Conservation (phyloP, 1,140 invertebrate genomes). For the Frieseomelitta varia region DNA sequence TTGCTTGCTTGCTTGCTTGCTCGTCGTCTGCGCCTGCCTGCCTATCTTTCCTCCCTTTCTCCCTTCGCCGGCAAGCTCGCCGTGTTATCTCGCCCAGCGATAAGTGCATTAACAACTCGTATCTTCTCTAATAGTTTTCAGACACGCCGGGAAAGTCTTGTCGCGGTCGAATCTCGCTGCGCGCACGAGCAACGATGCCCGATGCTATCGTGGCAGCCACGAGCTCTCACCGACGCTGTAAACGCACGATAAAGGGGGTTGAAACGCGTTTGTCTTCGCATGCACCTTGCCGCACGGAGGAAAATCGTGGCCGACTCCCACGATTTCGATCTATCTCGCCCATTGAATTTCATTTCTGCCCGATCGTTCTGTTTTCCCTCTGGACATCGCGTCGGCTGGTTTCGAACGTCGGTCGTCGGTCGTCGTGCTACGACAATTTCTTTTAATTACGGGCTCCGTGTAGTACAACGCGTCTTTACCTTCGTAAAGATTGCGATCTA, state of each 20-base stretch:
- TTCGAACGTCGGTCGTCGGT: background rate
- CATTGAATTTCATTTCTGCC: background rate
- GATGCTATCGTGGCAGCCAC: constrained; percentile 41
- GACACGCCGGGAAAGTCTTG: constrained; percentile 56
- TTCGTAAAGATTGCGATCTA: constrained; percentile 56
- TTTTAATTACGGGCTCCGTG: constrained; percentile 34
- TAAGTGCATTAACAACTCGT: constrained; percentile 68
- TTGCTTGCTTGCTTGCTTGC: constrained; percentile 4
- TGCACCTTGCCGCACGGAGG: background rate
- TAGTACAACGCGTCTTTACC: constrained; percentile 21
- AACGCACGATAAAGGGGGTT: constrained; percentile 20
- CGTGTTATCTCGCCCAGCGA: constrained; percentile 62
- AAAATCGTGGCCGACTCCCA: background rate
- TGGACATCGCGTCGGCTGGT: too few relatives aligned
- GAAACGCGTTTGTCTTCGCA: constrained; percentile 38
- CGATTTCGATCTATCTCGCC: background rate
- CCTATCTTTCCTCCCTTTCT: constrained; percentile 27
- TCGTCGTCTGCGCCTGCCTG: constrained; percentile 4
- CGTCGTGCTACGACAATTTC: background rate
- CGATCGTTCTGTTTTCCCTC: too few relatives aligned
- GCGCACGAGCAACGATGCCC: constrained; percentile 48
- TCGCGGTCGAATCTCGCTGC: constrained; percentile 44
- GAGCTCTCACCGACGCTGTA: background rate
- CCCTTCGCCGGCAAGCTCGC: constrained; percentile 13
- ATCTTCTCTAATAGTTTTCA: constrained; percentile 69